These are phyloP conservation scores for Ammospiza nelsoni DNA, from an alignment of 2,113 vertebrate species.

Conservation along the genomic window DNA sequence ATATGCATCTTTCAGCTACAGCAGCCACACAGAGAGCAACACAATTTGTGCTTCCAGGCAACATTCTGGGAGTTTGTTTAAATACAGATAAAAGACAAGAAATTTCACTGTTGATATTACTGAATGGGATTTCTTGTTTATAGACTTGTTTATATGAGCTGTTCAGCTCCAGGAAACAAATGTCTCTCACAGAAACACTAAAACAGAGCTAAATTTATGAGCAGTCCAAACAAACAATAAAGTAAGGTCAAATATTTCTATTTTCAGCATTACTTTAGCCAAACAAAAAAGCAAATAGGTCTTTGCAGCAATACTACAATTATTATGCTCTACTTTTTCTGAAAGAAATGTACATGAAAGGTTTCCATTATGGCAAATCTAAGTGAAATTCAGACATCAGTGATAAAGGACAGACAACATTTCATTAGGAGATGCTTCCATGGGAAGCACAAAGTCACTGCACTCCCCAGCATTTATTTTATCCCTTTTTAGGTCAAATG, in stretches of 20 bases:
- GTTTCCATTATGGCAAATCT: not conserved
- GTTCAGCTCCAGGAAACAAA: slow-evolving; percentile 9
- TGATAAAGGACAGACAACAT: not conserved
- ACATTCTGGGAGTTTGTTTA: not conserved
- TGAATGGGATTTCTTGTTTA: not conserved
- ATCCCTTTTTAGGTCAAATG: not conserved
- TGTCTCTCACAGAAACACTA: not conserved
- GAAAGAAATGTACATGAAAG: not conserved
- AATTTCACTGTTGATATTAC: not conserved
- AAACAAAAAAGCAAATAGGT: not conserved
- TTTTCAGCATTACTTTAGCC: not conserved
- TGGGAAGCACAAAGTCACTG: not conserved
- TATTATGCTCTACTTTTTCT: slow-evolving; percentile 1
- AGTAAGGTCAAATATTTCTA: not conserved
- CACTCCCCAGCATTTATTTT: not conserved
- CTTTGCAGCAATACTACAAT: not conserved
- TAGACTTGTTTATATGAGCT: not conserved
- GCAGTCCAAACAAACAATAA: not conserved
- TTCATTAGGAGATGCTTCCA: not conserved
- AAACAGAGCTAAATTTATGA: not conserved
- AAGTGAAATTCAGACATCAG: not conserved
- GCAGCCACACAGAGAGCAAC: not conserved
- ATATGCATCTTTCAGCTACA: not conserved
- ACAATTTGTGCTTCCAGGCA: not conserved
- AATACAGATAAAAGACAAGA: not conserved